phyloP scores from a whole-genome alignment of 2,797 vertebrate species.

The Alexandromys oeconomus region DNA sequence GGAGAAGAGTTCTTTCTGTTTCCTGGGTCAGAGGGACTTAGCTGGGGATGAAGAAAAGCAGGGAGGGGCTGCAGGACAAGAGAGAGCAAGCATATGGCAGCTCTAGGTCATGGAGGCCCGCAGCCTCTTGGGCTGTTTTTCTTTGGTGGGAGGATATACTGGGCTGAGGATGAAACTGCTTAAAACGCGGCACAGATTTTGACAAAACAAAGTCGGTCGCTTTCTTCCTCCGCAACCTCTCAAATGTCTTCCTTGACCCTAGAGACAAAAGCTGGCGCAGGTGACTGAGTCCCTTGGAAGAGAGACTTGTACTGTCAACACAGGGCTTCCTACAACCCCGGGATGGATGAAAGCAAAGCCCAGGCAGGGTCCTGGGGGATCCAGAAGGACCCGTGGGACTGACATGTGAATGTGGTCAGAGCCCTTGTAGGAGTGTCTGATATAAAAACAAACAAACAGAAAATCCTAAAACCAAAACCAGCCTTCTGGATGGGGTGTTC shows the following conservation, averaged over 20 bases:
- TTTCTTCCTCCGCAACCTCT: slow-evolving; percentile 40
- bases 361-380: not conserved
- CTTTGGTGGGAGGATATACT: not conserved
- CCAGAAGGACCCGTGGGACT: not conserved
- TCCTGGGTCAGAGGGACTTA: not conserved
- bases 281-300: not conserved
- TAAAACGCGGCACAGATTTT: slow-evolving; percentile 46
- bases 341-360: slow-evolving; percentile 4
- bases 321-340: not conserved
- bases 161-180: slow-evolving; percentile 14
- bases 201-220: slow-evolving; percentile 62
- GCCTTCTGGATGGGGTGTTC: slow-evolving; percentile 14
- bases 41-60: not conserved
- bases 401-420: not conserved
- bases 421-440: slow-evolving; percentile 1
- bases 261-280: slow-evolving; percentile 48
- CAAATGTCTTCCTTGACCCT: slow-evolving; percentile 12
- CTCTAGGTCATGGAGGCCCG: not conserved
- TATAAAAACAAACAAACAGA: not conserved
- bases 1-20: not conserved
- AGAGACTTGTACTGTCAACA: slow-evolving; percentile 17
- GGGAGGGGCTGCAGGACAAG: not conserved
- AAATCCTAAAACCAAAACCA: not conserved
- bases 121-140: not conserved
- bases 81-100: not conserved